Percentiles rank a stretch among this genome's conserved stretches.
phyloP scores from a whole-genome alignment of 2,797 vertebrate genomes.

The Onychomys torridus region DNA sequence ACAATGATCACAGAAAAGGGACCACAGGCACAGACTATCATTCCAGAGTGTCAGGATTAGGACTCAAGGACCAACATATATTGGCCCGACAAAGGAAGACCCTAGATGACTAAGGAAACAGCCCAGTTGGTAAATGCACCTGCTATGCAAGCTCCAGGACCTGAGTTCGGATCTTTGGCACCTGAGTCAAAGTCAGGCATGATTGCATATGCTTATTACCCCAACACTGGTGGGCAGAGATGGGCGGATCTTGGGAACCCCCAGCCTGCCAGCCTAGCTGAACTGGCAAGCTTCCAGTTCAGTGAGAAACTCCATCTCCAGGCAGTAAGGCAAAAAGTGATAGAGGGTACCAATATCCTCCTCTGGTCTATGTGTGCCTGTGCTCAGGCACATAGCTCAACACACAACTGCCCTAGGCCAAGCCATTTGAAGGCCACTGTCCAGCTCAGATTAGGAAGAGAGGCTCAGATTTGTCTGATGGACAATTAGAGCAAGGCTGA shows the following conservation, averaged over 20 bases:
- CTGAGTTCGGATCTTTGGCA: background rate
- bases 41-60: background rate
- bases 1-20: background rate
- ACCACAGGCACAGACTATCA: too few species aligned
- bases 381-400: too few species aligned
- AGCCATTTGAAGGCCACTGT: background rate
- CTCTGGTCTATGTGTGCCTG: background rate
- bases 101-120: background rate
- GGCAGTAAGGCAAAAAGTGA: background rate
- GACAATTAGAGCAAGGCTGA: background rate
- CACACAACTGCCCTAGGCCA: background rate
- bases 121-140: background rate
- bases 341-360: background rate
- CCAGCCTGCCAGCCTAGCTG: background rate
- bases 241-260: background rate
- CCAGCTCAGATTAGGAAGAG: background rate
- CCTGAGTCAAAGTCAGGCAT: background rate
- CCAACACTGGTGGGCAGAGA: background rate
- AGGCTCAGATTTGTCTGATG: background rate
- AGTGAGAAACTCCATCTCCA: background rate
- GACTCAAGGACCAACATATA: background rate
- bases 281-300: background rate
- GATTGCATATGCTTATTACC: background rate
- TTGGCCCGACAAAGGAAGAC: background rate
- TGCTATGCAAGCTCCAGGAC: background rate